These are phyloP conservation scores for Petrosia ficiformis DNA, from an alignment of 37 sponge, comb jelly and placozoan species.

Conservation along the genomic window DNA sequence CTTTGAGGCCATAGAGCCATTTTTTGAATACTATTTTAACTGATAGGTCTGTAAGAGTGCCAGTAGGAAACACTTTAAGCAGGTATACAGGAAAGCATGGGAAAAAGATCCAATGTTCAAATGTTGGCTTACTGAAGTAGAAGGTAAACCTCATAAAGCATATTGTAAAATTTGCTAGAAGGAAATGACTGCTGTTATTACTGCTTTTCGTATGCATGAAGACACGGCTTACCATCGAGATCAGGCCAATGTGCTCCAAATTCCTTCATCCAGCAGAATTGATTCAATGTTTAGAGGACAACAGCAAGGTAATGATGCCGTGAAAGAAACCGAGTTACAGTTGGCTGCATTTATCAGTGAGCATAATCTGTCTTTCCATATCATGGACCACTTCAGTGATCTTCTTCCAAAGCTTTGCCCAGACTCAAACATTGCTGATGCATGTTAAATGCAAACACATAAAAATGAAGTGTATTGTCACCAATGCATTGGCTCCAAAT, in stretches of 20 bases:
- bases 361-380: background rate
- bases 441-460: background rate
- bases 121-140: background rate
- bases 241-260: background rate
- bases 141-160: background rate
- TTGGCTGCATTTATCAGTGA: background rate
- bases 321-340: background rate
- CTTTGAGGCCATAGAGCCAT: no score
- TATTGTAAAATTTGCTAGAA: background rate
- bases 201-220: background rate
- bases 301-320: background rate
- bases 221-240: background rate
- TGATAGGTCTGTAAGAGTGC: no score
- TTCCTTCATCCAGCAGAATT: background rate
- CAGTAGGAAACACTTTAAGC: background rate
- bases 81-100: background rate
- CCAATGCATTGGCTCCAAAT: slow-evolving; percentile 4
- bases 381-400: background rate
- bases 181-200: background rate
- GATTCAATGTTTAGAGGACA: background rate
- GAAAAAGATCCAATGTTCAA: background rate
- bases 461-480: slow-evolving; percentile 5
- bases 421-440: slow-evolving; percentile 1
- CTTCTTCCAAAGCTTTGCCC: background rate
- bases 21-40: no score